Conservation (phyloP, 1,140 invertebrate species). For the Drosophila leontia region DNA sequence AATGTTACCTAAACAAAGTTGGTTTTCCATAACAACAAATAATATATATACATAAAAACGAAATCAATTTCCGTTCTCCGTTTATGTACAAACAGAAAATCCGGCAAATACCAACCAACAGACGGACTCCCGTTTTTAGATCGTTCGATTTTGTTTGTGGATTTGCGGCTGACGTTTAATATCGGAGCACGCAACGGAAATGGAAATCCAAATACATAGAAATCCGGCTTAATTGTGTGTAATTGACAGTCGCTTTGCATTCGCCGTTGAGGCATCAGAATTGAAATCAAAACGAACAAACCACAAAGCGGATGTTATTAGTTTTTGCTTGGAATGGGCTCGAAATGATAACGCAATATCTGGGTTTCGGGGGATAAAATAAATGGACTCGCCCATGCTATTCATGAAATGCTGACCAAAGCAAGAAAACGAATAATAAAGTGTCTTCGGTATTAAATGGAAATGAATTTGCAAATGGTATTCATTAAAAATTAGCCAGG, state of each 20-base stretch:
- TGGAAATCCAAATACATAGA: slow-evolving; percentile 68
- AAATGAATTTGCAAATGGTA: not conserved
- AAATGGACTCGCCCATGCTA: not conserved
- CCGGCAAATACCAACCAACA: slow-evolving; percentile 6
- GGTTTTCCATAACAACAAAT: slow-evolving; percentile 70
- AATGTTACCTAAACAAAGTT: slow-evolving; percentile 54
- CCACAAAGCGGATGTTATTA: slow-evolving; percentile 67
- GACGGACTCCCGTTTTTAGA: slow-evolving; percentile 22
- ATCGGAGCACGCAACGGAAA: slow-evolving; percentile 59
- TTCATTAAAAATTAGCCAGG: not conserved
- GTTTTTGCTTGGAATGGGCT: slow-evolving; percentile 33
- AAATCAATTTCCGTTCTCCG: slow-evolving; percentile 76
- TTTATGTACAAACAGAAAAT: slow-evolving; percentile 25
- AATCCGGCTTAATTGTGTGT: slow-evolving; percentile 74
- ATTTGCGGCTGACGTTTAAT: slow-evolving; percentile 64
- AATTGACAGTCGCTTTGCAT: slow-evolving; percentile 71
- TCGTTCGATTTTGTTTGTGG: slow-evolving; percentile 46
- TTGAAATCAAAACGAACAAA: slow-evolving; percentile 51
- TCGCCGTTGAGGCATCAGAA: slow-evolving; percentile 45
- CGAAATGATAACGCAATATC: slow-evolving; percentile 7
- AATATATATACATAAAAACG: slow-evolving; percentile 46
- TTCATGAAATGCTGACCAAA: slow-evolving; percentile 5
- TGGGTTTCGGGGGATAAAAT: not conserved
- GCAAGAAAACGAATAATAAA: not conserved
- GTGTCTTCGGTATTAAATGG: too few relatives aligned